Conservation (phyloP, 1,140 invertebrate species). For the Drosophila kikkawai region DNA sequence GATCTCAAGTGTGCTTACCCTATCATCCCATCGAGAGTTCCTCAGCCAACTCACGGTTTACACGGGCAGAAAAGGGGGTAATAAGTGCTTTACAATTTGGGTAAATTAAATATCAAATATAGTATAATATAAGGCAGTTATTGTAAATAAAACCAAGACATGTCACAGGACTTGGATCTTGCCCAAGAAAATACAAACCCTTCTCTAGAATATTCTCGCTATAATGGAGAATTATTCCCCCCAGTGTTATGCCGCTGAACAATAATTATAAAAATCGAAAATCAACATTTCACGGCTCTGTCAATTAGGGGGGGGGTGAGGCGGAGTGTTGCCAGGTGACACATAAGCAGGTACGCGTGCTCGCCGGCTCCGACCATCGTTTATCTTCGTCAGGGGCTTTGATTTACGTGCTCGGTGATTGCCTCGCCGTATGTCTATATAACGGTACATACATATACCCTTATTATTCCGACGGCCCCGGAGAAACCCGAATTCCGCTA, state of each 20-base stretch:
- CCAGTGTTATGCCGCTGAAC: neutral
- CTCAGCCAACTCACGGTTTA: neutral
- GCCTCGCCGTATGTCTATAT: constrained; percentile 19
- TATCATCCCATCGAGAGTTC: constrained; percentile 14
- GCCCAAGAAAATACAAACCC: too few relatives aligned
- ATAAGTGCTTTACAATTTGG: neutral
- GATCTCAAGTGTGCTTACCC: constrained; percentile 37
- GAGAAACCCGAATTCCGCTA: constrained; percentile 30
- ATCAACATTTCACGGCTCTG: constrained; percentile 9
- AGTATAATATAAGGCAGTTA: neutral
- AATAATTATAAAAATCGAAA: constrained; percentile 29
- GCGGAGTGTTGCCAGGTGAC: constrained; percentile 21
- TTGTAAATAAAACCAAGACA: too few relatives aligned
- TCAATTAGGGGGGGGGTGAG: constrained; percentile 2
- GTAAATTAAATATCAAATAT: neutral
- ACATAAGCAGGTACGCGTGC: constrained; percentile 14
- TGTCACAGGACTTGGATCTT: too few relatives aligned
- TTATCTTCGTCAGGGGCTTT: constrained; percentile 69
- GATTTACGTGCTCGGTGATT: constrained; percentile 71
- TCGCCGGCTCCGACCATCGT: constrained; percentile 24
- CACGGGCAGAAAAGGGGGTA: neutral
- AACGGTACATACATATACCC: neutral
- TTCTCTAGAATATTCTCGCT: neutral
- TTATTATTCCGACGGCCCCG: neutral
- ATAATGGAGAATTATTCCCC: too few relatives aligned